Percentiles rank a stretch among this genome's conserved stretches.
Conservation (phyloP, 1,140 invertebrate species). For the Lutraria rhynchaena region DNA sequence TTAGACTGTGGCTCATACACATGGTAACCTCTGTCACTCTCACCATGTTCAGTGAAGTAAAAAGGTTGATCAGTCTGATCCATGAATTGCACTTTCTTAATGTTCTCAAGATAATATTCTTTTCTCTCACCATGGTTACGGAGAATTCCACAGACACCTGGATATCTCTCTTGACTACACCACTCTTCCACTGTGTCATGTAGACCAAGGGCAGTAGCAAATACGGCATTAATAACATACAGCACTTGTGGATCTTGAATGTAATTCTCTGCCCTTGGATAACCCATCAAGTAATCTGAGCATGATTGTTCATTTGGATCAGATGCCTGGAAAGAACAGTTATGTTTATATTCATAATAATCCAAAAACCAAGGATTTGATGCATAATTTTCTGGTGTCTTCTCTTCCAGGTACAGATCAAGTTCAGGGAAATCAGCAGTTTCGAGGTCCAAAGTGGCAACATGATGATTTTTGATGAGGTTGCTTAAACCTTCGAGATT, state of each 20-base stretch:
- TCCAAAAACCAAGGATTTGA: slow-evolving; percentile 83
- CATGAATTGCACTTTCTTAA: slow-evolving; percentile 69
- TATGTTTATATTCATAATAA: slow-evolving; percentile 81
- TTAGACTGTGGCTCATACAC: slow-evolving; percentile 71
- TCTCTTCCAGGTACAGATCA: slow-evolving; percentile 78
- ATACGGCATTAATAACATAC: slow-evolving; percentile 80
- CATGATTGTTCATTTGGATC: slow-evolving; percentile 37
- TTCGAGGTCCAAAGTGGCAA: slow-evolving; percentile 81
- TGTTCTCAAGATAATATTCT: slow-evolving; percentile 69
- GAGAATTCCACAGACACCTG: slow-evolving; percentile 70
- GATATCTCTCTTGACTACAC: slow-evolving; percentile 60
- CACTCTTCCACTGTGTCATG: slow-evolving; percentile 67
- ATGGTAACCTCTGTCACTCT: slow-evolving; percentile 80
- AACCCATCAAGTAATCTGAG: slow-evolving; percentile 60
- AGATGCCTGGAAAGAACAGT: slow-evolving; percentile 72
- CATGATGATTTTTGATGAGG: slow-evolving; percentile 68
- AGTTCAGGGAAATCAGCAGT: slow-evolving; percentile 82
- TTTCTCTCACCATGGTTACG: slow-evolving; percentile 70
- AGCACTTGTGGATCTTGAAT: slow-evolving; percentile 78
- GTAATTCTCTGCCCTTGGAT: slow-evolving; percentile 70
- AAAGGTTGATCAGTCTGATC: slow-evolving; percentile 79
- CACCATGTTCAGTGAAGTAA: slow-evolving; percentile 70
- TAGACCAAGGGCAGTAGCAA: slow-evolving; percentile 74
- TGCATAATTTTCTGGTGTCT: slow-evolving; percentile 78
- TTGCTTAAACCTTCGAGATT: slow-evolving; percentile 87